A percentile compares a stretch with the other conserved stretches of the same genome.
Conservation (phyloP, 92 coral and sea anemone species). For the Blastomussa wellsi region DNA sequence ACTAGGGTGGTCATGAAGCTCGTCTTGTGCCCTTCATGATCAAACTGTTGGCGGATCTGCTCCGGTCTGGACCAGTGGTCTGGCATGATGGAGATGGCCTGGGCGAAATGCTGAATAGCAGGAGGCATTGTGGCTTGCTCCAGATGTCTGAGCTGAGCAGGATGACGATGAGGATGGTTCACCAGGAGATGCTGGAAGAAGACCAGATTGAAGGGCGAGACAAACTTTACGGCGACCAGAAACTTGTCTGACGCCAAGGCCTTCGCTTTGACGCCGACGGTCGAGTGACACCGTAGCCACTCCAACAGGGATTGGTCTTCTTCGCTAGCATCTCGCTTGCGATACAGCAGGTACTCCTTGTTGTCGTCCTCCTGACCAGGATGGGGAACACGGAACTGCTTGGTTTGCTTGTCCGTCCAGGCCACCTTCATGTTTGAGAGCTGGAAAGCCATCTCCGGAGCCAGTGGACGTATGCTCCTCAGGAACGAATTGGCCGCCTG, state of each 20-base stretch:
- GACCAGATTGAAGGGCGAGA: constrained; percentile 20
- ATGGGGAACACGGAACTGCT: neutral
- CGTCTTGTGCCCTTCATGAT: neutral
- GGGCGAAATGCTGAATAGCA: neutral
- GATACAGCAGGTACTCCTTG: neutral
- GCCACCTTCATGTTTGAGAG: constrained; percentile 6
- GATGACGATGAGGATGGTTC: too few species aligned
- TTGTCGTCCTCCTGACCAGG: neutral
- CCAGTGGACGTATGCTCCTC: constrained; percentile 12
- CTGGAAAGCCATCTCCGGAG: constrained; percentile 42
- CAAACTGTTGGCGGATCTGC: neutral
- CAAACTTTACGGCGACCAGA: constrained; percentile 39
- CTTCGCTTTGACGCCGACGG: neutral
- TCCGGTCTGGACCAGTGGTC: too few species aligned
- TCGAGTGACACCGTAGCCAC: constrained; percentile 3
- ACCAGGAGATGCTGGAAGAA: constrained; percentile 42
- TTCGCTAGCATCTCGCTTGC: neutral
- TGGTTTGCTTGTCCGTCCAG: constrained; percentile 31
- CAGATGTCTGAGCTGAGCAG: too few species aligned
- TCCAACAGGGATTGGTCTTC: neutral
- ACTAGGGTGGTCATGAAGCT: neutral
- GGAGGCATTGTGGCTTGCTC: too few species aligned
- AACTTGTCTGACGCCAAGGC: neutral
- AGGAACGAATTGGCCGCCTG: constrained; percentile 44
- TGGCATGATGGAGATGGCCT: too few species aligned